phyloP scores from a whole-genome alignment of 2,888 invertebrate species.

The Sepioteuthis lessoniana region DNA sequence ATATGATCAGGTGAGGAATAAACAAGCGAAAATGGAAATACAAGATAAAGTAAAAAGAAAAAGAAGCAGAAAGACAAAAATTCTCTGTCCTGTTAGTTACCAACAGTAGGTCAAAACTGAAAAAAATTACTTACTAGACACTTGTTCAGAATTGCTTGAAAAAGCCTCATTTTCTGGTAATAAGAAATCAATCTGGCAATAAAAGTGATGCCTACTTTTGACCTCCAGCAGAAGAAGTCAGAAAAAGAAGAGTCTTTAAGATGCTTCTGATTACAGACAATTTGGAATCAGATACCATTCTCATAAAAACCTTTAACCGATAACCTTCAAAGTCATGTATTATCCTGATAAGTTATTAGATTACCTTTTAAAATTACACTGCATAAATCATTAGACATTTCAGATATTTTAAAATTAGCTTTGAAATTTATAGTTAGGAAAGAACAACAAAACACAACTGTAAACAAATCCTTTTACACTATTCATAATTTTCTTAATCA shows the following conservation, averaged over 20 bases:
- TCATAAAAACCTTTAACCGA: not conserved
- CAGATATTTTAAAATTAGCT: not conserved
- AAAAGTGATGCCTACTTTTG: not conserved
- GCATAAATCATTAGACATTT: constrained; percentile 20
- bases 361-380: not conserved
- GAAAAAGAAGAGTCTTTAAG: not conserved
- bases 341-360: not conserved
- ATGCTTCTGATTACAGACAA: not conserved
- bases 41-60: not conserved
- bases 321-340: not conserved
- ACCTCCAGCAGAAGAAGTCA: not conserved
- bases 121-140: not conserved
- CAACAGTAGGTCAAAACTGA: constrained; percentile 15
- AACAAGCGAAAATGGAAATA: not conserved
- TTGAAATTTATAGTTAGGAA: not conserved
- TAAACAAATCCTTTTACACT: not conserved
- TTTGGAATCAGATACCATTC: constrained; percentile 33
- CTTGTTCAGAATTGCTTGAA: not conserved
- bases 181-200: not conserved
- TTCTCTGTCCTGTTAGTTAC: not conserved
- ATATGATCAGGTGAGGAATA: not conserved
- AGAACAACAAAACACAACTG: not conserved
- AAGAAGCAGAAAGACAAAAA: not conserved
- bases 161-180: not conserved
- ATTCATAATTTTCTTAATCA: not conserved